Percentiles rank a stretch among this genome's conserved stretches.
phyloP scores from a whole-genome alignment of 2,888 invertebrate genomes.

The Agonopterix arenella region DNA sequence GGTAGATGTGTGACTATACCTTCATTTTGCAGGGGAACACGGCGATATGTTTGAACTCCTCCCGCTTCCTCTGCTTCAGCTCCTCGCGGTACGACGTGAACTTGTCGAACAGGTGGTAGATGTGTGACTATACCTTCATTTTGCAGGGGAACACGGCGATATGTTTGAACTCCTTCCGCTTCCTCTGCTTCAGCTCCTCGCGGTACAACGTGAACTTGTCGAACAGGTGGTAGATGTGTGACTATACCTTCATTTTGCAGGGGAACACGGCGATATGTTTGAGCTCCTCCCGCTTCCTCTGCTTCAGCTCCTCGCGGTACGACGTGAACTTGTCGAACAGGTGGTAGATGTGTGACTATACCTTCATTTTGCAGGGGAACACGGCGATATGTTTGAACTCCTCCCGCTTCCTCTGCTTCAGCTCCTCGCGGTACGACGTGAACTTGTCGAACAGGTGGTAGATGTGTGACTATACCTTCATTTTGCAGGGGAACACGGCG shows the following conservation, averaged over 20 bases:
- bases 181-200: constrained; percentile 92
- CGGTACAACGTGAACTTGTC: constrained; percentile 96
- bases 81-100: too few relatives aligned
- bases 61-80: constrained; percentile 54
- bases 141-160: constrained; percentile 99
- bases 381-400: constrained; percentile 98
- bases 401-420: constrained; percentile 95
- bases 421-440: constrained; percentile 75
- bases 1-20: constrained; percentile 19
- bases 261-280: constrained; percentile 99
- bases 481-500: constrained; percentile 98
- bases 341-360: constrained; percentile 88
- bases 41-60: constrained; percentile 96
- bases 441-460: constrained; percentile 99
- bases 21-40: constrained; percentile 98
- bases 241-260: constrained; percentile 86
- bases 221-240: constrained; percentile 96
- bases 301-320: constrained; percentile 93
- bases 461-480: constrained; percentile 69
- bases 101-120: too few relatives aligned
- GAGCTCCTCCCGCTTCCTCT: constrained; percentile 97
- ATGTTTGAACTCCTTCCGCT: constrained; percentile 97
- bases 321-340: constrained; percentile 98
- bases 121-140: constrained; percentile 72
- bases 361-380: constrained; percentile 97